A percentile compares a stretch with the other conserved stretches of the same genome.
Conservation (phyloP, 2,888 invertebrate genomes). For the Drepana falcataria region DNA sequence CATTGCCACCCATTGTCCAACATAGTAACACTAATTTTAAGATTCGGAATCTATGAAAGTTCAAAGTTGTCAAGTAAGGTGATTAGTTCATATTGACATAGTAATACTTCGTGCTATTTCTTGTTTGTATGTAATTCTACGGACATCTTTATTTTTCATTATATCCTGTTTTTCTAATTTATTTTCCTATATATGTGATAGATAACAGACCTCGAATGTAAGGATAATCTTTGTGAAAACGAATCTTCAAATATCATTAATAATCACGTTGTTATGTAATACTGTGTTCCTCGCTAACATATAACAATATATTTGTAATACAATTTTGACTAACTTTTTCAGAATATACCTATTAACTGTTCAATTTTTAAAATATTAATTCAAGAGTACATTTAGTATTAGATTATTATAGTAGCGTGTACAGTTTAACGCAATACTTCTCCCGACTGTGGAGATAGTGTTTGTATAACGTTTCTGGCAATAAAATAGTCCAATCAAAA, state of each 20-base stretch:
- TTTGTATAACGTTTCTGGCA: constrained; percentile 77
- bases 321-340: constrained; percentile 64
- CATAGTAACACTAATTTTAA: constrained; percentile 66
- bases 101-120: constrained; percentile 64
- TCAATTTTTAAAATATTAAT: constrained; percentile 42
- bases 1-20: constrained; percentile 28
- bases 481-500: constrained; percentile 73
- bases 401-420: constrained; percentile 62
- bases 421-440: constrained; percentile 61
- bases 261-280: constrained; percentile 34
- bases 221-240: constrained; percentile 55
- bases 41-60: constrained; percentile 67
- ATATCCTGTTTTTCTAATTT: constrained; percentile 69
- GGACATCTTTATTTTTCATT: constrained; percentile 61
- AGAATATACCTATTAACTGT: constrained; percentile 40
- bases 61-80: constrained; percentile 74
- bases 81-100: constrained; percentile 71
- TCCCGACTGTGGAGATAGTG: constrained; percentile 57
- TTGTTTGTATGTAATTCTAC: constrained; percentile 55
- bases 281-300: constrained; percentile 53
- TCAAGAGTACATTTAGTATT: constrained; percentile 67
- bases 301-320: constrained; percentile 24
- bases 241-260: constrained; percentile 60
- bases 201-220: constrained; percentile 71
- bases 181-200: constrained; percentile 71